Base-by-base conservation (phyloP, 2,797 vertebrate species). In the Poeciliopsis presidionis region DNA sequence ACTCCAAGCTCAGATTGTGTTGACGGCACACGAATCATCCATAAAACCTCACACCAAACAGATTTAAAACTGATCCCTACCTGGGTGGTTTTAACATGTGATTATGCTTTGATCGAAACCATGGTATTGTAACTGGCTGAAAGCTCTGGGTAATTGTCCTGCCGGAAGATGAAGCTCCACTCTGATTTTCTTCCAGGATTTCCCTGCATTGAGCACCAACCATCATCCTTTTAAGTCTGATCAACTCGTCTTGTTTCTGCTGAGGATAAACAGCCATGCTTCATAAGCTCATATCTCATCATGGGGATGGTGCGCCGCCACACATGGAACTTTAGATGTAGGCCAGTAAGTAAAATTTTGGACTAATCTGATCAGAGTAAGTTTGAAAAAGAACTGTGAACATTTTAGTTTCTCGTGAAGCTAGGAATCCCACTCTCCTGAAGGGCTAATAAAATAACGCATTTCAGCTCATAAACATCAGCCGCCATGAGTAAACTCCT, bases 321-420 rank as follows among this genome's bases (percentile, higher is more conserved):
- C 55, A 57, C n/a, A 28, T 57, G 55, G 16, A 12, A 46, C 13
- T 46, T 46, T 46, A 46, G 2, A 45, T 45, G 11, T 12, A 12
- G 43, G 45, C 45, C 45, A 46, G 14, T 7, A 51, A 51, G 18
- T 51, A 51, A 2, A 51, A 7, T 51, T 51, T 49, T 49, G 47
- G 47, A 18, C 5, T 20, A 49, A 49, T 49, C 47, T 51, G 49
- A 18, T 47, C 16, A 47, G 46, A 18, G 46, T 47, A 47, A 4
- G 45, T 46, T 43, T 43, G 41, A 43, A 43, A 43, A 43, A 43
- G 41, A 43, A 43, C 39, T 72, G 79, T 75, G 73, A 55, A 79
- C 75, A 57, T 80, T 79, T 73, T 82, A 71, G 86, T 88, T 87
- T 89, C 81, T 78, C 75, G 88, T 84, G 88, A 85, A 88, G 84